Conservation (phyloP, 1,140 invertebrate species). For the Oreohelix idahoensis region DNA sequence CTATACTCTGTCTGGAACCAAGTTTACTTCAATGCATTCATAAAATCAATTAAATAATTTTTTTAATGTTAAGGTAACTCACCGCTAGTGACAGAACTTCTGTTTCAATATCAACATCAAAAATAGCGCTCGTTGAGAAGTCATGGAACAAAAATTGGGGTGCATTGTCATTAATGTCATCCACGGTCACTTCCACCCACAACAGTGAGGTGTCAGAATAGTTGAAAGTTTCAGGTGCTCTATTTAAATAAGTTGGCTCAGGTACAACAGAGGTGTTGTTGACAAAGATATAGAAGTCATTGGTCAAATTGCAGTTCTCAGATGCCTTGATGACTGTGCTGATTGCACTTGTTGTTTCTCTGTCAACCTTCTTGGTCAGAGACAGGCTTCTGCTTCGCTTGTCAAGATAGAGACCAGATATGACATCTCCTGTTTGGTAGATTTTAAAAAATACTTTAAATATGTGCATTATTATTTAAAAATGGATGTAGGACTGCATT, state of each 20-base stretch:
- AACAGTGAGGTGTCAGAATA: slow-evolving; percentile 7
- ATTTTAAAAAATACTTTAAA: no score
- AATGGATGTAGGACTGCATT: no score
- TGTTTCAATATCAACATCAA: slow-evolving; percentile 25
- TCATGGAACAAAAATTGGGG: slow-evolving; percentile 5
- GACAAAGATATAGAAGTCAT: neutral
- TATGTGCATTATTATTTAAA: no score
- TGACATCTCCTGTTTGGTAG: slow-evolving; percentile 3
- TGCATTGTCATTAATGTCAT: slow-evolving; percentile 35
- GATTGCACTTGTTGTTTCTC: slow-evolving; percentile 1
- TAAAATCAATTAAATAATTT: no score
- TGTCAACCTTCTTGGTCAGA: slow-evolving; percentile 21
- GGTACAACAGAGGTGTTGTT: neutral
- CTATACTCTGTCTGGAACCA: no score
- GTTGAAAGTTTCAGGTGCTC: neutral
- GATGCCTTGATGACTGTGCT: slow-evolving; percentile 24
- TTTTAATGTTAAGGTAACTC: neutral
- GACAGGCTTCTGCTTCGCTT: neutral
- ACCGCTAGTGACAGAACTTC: slow-evolving; percentile 29
- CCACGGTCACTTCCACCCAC: slow-evolving; percentile 18
- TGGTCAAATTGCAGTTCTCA: neutral
- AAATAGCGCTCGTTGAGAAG: neutral
- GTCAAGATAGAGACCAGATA: neutral
- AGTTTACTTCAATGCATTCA: no score
- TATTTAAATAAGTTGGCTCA: neutral